Percentiles rank a stretch among this genome's conserved stretches.
Evolutionary conservation across 2,888 invertebrate species (phyloP).

Genomic region (Sericinus montela): DNA sequence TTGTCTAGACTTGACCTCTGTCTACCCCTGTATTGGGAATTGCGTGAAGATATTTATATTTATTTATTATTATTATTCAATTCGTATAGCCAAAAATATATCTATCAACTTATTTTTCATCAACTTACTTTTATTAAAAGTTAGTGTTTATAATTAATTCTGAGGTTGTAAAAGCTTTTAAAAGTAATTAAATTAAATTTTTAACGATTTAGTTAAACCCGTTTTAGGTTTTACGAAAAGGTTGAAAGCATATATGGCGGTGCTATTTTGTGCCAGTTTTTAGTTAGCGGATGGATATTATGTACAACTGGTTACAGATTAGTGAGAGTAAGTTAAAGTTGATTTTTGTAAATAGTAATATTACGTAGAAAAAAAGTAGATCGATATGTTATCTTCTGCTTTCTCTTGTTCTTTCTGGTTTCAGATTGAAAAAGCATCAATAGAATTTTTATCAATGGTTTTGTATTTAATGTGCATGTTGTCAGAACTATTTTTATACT

Average conservation of each 20-base stretch:
- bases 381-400: no score
- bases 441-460: conserved; percentile 48
- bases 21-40: no score
- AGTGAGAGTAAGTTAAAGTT: conserved; percentile 22
- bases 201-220: neutral
- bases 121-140: no score
- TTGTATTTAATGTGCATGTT: conserved; percentile 50
- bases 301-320: conserved; percentile 34
- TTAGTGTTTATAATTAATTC: no score
- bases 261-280: conserved; percentile 32
- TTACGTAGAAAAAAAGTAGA: no score
- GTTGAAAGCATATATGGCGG: conserved; percentile 31
- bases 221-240: conserved; percentile 26
- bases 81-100: no score
- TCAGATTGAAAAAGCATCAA: conserved; percentile 41
- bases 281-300: conserved; percentile 33
- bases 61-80: no score
- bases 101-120: no score
- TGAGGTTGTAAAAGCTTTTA: no score
- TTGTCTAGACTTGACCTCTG: no score
- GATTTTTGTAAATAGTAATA: neutral
- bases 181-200: neutral
- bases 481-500: conserved; percentile 43
- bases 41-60: no score
- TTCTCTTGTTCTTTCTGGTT: conserved; percentile 24